Percentiles rank a stretch among this genome's conserved stretches.
These are phyloP conservation scores for Chaetoderma sp. DNA, from an alignment of 2,888 invertebrate genomes.

Conservation along the genomic window DNA sequence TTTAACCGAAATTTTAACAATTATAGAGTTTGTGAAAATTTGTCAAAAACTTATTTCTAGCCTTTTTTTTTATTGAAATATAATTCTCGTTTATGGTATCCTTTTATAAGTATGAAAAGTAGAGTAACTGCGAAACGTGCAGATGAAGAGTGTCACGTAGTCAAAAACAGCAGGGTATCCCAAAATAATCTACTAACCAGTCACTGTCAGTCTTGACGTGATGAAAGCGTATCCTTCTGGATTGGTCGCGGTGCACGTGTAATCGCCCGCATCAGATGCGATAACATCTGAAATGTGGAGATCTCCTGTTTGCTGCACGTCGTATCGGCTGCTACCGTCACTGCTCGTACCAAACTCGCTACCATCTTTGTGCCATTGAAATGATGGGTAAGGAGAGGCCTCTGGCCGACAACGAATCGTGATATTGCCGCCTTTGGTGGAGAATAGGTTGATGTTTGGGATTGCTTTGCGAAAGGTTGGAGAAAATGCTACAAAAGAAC, in stretches of 20 bases:
- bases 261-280: conserved; percentile 86
- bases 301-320: conserved; percentile 74
- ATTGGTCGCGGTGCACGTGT: conserved; percentile 79
- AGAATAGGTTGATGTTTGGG: conserved; percentile 89
- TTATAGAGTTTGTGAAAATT: too few species aligned
- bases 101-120: too few species aligned
- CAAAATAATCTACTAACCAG: conserved; percentile 36
- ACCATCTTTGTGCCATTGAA: conserved; percentile 44
- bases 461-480: conserved; percentile 93
- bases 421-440: conserved; percentile 90
- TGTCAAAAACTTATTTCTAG: too few species aligned
- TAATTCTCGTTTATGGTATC: too few species aligned
- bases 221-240: conserved; percentile 45
- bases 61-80: too few species aligned
- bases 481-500: conserved; percentile 70
- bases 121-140: neutral
- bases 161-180: neutral
- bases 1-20: too few species aligned
- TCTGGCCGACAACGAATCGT: conserved; percentile 93
- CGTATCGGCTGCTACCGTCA: conserved; percentile 55
- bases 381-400: conserved; percentile 79
- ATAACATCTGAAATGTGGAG: conserved; percentile 80
- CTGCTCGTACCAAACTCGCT: conserved; percentile 36
- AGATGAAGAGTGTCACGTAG: neutral
- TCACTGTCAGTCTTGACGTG: conserved; percentile 46